Evolutionary conservation across 2,797 vertebrate genomes (phyloP), one percentile per base, ranked within the genome.

Genomic region (Acanthornis magna): DNA sequence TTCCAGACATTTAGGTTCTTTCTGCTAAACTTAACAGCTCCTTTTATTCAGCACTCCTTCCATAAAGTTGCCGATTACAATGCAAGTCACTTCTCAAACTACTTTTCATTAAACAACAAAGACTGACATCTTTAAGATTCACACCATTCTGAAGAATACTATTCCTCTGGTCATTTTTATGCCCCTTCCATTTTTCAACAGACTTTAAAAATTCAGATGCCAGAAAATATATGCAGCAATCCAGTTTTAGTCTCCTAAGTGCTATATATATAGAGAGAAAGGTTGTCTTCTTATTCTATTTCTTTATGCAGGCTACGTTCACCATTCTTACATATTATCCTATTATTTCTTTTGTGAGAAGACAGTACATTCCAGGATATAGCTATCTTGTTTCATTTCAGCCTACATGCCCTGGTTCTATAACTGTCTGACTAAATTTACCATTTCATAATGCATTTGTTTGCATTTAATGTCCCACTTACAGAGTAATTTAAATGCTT

Each of bases 281-380:
- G 8, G 9, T 3, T 77, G 50, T 70, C 55, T 89, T 77, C 67
- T 76, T 58, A 70, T 20, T 89, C 30, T 78, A 18, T 36, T 16
- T 55, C 29, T 80, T 88, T 85, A 72, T 77, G 34, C 40, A 70
- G 48, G 32, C 17, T 82, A n/a, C 0, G 0, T 14, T 83, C 22
- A 13, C 50, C 22, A n/a, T 67, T 91, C 54, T 88, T 89, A 77
- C 23, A 50, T 30, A 70, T 70, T 71, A 82, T 42, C 21, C 40
- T 91, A n/a, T 81, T 71, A 80, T 81, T 88, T 81, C 38, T 84
- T 88, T 88, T 68, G 14, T 88, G 55, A 90, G 74, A 84, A 90
- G 74, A 86, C 16, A 77, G 55, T 70, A 63, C 48, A 47, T 89
- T 84, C 38, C 17, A 82, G 45, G n/a, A n/a, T 53, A 86, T 66